Conservation (phyloP, 2,797 vertebrate species). For the Loriculus beryllinus region DNA sequence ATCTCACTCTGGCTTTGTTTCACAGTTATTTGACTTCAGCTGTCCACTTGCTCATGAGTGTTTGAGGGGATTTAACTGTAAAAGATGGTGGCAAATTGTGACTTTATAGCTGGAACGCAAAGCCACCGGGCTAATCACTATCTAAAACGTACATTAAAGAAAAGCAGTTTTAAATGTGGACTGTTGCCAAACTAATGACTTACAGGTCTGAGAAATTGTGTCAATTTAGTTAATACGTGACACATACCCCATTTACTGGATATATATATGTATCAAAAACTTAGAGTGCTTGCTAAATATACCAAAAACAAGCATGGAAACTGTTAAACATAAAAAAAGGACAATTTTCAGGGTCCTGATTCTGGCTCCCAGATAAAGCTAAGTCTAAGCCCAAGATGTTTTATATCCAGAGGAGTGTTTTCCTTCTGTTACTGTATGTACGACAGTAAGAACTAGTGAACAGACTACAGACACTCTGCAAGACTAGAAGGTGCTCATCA, state of each 20-base stretch:
- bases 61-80: neutral
- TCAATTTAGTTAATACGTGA: neutral
- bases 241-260: neutral
- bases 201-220: neutral
- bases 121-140: neutral
- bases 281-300: neutral
- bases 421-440: neutral
- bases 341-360: neutral
- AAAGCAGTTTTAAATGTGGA: neutral
- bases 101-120: neutral
- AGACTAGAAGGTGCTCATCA: neutral
- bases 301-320: neutral
- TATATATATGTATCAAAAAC: neutral
- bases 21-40: neutral
- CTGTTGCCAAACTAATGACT: neutral
- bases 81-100: neutral
- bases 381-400: neutral
- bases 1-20: neutral
- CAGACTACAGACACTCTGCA: neutral
- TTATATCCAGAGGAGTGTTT: neutral
- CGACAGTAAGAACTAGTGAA: neutral
- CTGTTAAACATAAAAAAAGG: neutral
- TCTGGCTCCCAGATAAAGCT: neutral
- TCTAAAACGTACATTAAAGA: neutral
- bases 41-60: neutral